These are phyloP conservation scores for Nasonia vitripennis DNA, from an alignment of 1,140 invertebrate species.

Conservation along the genomic window DNA sequence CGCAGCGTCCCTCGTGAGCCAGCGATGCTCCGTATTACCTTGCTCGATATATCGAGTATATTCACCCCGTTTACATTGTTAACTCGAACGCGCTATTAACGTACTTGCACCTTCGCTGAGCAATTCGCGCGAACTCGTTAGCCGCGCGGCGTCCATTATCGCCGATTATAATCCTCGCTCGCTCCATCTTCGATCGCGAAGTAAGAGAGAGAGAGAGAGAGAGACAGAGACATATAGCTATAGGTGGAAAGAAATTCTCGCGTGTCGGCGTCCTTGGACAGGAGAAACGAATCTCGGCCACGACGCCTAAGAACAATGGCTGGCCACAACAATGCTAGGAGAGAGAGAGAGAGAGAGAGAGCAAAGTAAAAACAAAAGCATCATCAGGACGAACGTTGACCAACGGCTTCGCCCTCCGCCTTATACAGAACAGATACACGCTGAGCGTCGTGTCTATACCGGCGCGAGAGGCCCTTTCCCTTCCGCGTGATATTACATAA, in stretches of 20 bases:
- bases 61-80: no score
- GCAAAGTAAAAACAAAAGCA: background rate
- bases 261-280: background rate
- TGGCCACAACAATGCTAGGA: background rate
- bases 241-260: background rate
- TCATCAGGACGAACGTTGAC: background rate
- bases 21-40: no score
- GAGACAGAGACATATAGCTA: background rate
- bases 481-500: background rate
- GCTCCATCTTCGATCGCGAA: background rate
- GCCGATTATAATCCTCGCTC: background rate
- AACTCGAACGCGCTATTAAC: background rate
- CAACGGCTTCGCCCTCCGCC: background rate
- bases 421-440: background rate
- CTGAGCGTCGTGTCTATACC: no score
- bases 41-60: no score
- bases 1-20: constrained; percentile 8
- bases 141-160: background rate
- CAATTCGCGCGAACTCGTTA: background rate
- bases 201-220: background rate
- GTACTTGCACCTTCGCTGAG: background rate
- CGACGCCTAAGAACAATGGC: background rate
- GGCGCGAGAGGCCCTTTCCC: background rate
- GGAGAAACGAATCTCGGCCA: background rate
- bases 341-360: background rate